A percentile compares a stretch with the other conserved stretches of the same genome.
Conservation (phyloP, 2,113 vertebrate genomes). For the Regulus satrapa region DNA sequence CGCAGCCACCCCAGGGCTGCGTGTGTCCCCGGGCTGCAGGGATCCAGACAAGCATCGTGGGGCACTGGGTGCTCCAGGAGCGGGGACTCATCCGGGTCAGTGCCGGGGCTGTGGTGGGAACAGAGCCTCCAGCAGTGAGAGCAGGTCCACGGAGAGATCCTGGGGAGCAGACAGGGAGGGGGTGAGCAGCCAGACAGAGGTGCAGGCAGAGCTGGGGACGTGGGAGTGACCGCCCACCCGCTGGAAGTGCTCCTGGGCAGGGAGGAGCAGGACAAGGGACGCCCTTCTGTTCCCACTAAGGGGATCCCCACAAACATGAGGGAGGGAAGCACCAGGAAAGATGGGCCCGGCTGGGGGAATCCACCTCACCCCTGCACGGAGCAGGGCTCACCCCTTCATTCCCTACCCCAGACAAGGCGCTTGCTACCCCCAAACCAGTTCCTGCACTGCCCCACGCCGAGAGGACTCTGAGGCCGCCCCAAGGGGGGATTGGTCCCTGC, state of each 20-base stretch:
- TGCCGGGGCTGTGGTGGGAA: background rate
- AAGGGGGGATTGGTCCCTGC: background rate
- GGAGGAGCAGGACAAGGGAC: background rate
- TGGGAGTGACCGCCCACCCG: background rate
- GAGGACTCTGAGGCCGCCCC: accelerated
- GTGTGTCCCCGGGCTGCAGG: accelerated
- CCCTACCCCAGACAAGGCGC: background rate
- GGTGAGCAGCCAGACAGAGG: accelerated
- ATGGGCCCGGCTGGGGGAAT: no score
- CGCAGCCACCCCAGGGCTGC: background rate
- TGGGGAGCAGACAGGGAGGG: background rate
- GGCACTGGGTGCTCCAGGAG: background rate
- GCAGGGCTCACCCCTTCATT: accelerated
- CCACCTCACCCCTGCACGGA: background rate
- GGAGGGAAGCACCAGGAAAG: background rate
- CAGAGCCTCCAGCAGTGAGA: slow-evolving; percentile 57
- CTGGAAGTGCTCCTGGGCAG: background rate
- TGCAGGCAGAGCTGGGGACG: accelerated
- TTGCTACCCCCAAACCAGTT: background rate
- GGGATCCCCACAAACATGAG: accelerated
- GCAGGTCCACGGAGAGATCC: slow-evolving; percentile 44
- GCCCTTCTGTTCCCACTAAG: background rate
- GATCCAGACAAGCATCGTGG: accelerated
- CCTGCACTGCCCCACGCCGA: background rate
- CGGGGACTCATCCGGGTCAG: background rate